These are phyloP conservation scores for Toxonevra muliebris DNA, from an alignment of 2,888 invertebrate species.

Conservation along the genomic window DNA sequence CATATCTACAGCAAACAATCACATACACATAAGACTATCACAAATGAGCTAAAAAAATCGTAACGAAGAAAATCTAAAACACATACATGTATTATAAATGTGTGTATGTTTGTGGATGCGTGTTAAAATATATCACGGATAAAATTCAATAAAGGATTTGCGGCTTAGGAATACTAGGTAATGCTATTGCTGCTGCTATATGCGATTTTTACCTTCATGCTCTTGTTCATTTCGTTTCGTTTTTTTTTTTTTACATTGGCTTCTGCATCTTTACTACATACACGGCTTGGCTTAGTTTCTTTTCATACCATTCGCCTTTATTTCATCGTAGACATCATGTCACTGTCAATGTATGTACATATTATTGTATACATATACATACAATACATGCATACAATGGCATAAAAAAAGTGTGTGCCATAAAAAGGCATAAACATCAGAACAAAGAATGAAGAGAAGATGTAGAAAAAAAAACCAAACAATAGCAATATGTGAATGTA, in stretches of 20 bases:
- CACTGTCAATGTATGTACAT: slow-evolving; percentile 43
- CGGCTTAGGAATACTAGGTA: slow-evolving; percentile 46
- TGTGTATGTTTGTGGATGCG: neutral
- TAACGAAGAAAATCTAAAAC: neutral
- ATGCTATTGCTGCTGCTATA: slow-evolving; percentile 9
- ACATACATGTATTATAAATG: no score
- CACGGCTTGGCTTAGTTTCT: slow-evolving; percentile 36
- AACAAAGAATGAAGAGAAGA: neutral
- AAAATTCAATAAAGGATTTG: slow-evolving; percentile 60
- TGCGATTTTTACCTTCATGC: slow-evolving; percentile 22
- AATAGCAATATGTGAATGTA: slow-evolving; percentile 55
- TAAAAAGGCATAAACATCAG: neutral
- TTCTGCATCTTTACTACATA: neutral
- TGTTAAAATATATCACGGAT: slow-evolving; percentile 41
- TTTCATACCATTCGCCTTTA: slow-evolving; percentile 24
- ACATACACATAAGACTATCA: neutral
- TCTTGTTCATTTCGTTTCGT: neutral
- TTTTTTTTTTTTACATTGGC: neutral
- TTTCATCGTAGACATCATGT: no score
- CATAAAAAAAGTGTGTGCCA: slow-evolving; percentile 17
- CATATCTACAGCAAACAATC: neutral
- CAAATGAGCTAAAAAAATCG: neutral
- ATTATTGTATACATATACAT: slow-evolving; percentile 1
- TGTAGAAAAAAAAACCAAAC: slow-evolving; percentile 54
- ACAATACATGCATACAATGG: slow-evolving; percentile 27